Conservation (phyloP, 2,888 invertebrate species). For the Acronicta leporina region DNA sequence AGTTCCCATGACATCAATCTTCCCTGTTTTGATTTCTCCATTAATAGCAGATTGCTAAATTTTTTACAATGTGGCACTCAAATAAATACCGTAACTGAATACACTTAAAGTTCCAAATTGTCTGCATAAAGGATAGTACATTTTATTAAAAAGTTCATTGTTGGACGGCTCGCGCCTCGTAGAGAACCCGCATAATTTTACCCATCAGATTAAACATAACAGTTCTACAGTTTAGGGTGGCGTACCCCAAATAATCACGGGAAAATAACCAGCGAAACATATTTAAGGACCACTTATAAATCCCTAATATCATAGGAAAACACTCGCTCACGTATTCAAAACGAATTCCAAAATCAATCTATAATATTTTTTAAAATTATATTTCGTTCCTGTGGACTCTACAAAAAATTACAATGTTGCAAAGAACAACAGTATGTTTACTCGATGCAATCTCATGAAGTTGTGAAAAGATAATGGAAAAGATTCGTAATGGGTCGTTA, state of each 20-base stretch:
- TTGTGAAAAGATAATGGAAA: slow-evolving; percentile 35
- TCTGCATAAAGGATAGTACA: slow-evolving; percentile 10
- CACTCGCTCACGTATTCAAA: slow-evolving; percentile 2
- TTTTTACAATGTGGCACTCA: slow-evolving; percentile 19
- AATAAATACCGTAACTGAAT: slow-evolving; percentile 39
- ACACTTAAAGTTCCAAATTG: slow-evolving; percentile 50
- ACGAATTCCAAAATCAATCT: slow-evolving; percentile 4
- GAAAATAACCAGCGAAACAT: slow-evolving; percentile 38
- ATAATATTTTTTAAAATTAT: too few relatives aligned
- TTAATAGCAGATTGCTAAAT: slow-evolving; percentile 78
- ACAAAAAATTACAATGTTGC: slow-evolving; percentile 4
- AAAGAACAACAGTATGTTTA: slow-evolving; percentile 12
- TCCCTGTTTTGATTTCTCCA: slow-evolving; percentile 82
- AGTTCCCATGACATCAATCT: slow-evolving; percentile 84
- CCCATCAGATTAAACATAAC: slow-evolving; percentile 71
- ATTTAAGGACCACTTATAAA: slow-evolving; percentile 48
- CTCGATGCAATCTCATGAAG: slow-evolving; percentile 33
- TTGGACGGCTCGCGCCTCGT: slow-evolving; percentile 58
- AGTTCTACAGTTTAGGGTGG: slow-evolving; percentile 59
- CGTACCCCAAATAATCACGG: slow-evolving; percentile 70
- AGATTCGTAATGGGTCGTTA: slow-evolving; percentile 41
- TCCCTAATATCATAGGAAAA: slow-evolving; percentile 51
- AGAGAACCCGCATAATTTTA: slow-evolving; percentile 80
- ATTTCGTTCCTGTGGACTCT: too few relatives aligned
- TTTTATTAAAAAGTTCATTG: slow-evolving; percentile 66